Conservation (phyloP, 92 coral and sea anemone species). For the Phenganax subtilis region DNA sequence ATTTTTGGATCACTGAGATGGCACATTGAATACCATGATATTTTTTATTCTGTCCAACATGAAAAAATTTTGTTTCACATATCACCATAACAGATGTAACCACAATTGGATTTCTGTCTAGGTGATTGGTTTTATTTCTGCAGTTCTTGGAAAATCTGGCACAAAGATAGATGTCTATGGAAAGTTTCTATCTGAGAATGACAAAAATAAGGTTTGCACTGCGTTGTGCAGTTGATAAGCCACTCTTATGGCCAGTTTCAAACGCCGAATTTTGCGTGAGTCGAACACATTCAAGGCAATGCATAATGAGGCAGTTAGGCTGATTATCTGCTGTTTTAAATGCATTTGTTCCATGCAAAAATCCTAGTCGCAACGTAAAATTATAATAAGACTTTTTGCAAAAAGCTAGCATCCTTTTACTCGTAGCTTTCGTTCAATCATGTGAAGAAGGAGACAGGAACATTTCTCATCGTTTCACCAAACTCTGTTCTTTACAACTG, state of each 20-base stretch:
- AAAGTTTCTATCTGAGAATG: slow-evolving; percentile 55
- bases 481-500: slow-evolving; percentile 85
- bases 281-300: no score
- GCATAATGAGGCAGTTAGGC: no score
- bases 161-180: slow-evolving; percentile 79
- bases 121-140: slow-evolving; percentile 88
- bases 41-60: neutral
- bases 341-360: no score
- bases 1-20: no score
- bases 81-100: no score
- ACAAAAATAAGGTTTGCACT: slow-evolving; percentile 43
- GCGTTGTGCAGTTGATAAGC: neutral
- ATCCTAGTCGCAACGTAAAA: no score
- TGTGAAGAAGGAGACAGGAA: slow-evolving; percentile 36
- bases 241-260: no score
- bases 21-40: no score
- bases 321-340: no score
- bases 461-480: slow-evolving; percentile 81
- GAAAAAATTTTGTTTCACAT: neutral
- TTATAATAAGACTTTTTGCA: no score
- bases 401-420: neutral
- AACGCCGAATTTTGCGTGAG: no score
- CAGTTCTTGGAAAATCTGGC: slow-evolving; percentile 85
- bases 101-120: neutral
- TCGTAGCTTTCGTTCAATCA: neutral